A percentile compares a stretch with the other conserved stretches of the same genome.
Conservation (phyloP, 2,888 invertebrate genomes). For the Coleophora deauratella region DNA sequence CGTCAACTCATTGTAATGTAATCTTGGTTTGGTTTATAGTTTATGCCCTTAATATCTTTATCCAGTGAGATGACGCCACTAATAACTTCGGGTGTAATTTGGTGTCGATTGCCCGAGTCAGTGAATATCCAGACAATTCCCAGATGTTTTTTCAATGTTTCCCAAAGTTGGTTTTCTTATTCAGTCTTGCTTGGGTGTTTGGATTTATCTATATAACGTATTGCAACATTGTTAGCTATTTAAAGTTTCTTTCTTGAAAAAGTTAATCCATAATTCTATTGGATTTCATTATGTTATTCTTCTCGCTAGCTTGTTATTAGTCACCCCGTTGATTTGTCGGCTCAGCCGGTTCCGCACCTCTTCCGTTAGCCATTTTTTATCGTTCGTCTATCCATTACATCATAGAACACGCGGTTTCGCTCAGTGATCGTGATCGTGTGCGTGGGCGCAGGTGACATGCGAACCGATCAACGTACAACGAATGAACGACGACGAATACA, state of each 20-base stretch:
- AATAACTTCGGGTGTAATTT: background rate
- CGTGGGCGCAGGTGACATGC: slow-evolving; percentile 67
- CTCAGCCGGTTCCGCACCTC: slow-evolving; percentile 51
- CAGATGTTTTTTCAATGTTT: background rate
- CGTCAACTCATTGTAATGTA: no score
- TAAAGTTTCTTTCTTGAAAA: no score
- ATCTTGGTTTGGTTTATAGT: background rate
- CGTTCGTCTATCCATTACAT: slow-evolving; percentile 52
- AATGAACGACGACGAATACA: slow-evolving; percentile 28
- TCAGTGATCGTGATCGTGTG: slow-evolving; percentile 56
- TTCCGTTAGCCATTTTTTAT: slow-evolving; percentile 58
- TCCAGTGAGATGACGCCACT: background rate
- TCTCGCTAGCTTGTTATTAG: slow-evolving; percentile 26
- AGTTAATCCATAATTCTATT: no score
- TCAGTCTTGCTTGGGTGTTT: no score
- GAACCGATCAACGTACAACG: slow-evolving; percentile 48
- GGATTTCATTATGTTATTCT: no score
- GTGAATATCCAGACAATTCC: background rate
- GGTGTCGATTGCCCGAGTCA: background rate
- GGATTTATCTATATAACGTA: no score
- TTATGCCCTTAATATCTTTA: no score
- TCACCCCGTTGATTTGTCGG: slow-evolving; percentile 27
- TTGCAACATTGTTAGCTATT: no score
- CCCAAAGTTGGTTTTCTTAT: no score
- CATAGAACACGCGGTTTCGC: slow-evolving; percentile 42